phyloP scores from a whole-genome alignment of 2,888 invertebrate genomes.

The Thera britannica region DNA sequence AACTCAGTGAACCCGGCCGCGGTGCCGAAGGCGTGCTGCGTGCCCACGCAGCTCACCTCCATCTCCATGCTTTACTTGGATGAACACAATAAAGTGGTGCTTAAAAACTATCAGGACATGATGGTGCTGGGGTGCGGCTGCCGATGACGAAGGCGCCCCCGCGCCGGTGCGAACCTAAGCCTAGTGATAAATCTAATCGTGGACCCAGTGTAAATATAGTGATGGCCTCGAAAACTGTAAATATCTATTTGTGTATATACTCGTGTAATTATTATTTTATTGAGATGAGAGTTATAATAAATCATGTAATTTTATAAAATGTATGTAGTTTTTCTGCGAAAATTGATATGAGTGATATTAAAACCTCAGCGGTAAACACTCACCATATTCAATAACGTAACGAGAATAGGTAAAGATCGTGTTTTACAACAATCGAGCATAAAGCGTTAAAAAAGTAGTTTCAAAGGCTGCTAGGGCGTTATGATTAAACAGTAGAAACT shows the following conservation, averaged over 20 bases:
- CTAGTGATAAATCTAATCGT: constrained; percentile 70
- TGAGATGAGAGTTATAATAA: constrained; percentile 80
- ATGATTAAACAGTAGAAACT: too few species aligned
- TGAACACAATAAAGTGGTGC: constrained; percentile 96
- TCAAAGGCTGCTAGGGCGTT: too few species aligned
- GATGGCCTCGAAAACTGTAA: constrained; percentile 79
- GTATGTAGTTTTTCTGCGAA: constrained; percentile 32
- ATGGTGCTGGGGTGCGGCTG: constrained; percentile 99
- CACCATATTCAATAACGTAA: background rate
- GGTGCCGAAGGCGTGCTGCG: constrained; percentile 98
- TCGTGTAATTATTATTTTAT: constrained; percentile 84
- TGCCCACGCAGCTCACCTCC: constrained; percentile 96
- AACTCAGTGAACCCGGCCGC: constrained; percentile 95
- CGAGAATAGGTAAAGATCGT: too few species aligned
- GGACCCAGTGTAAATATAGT: constrained; percentile 84
- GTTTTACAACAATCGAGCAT: too few species aligned
- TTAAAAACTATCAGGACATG: constrained; percentile 99
- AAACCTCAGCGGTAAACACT: background rate
- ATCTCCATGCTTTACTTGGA: constrained; percentile 99
- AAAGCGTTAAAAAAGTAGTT: too few species aligned
- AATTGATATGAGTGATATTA: background rate
- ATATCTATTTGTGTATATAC: constrained; percentile 81
- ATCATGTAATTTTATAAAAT: constrained; percentile 70
- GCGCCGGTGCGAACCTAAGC: constrained; percentile 73
- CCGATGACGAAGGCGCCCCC: constrained; percentile 88